Evolutionary conservation across 1,140 invertebrate species (phyloP).

Genomic region (Atta colombica): DNA sequence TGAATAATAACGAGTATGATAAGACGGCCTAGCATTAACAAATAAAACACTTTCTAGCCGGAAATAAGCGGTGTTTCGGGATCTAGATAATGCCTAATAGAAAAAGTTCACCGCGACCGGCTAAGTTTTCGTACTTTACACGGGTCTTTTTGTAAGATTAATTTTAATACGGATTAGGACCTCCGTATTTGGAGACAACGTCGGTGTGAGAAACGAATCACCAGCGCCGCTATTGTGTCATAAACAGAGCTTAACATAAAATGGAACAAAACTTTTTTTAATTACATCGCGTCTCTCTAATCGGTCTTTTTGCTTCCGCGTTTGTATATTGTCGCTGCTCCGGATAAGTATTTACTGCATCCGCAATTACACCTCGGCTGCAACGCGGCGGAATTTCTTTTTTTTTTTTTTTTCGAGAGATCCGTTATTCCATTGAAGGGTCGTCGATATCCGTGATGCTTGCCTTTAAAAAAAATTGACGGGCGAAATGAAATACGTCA

Average conservation of each 20-base stretch:
- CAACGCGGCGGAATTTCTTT: constrained; percentile 56
- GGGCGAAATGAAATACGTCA: constrained; percentile 74
- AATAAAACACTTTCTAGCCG: constrained; percentile 66
- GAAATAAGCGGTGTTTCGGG: constrained; percentile 57
- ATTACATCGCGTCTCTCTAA: constrained; percentile 30
- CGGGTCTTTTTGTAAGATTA: constrained; percentile 31
- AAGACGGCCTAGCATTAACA: constrained; percentile 63
- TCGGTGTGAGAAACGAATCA: not conserved
- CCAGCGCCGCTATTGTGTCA: not conserved
- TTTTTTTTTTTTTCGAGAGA: constrained; percentile 31
- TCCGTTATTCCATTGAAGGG: constrained; percentile 73
- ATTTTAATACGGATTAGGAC: constrained; percentile 40
- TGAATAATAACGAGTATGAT: constrained; percentile 65
- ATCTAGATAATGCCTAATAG: constrained; percentile 62
- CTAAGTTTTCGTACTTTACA: constrained; percentile 50
- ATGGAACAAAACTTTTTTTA: constrained; percentile 34
- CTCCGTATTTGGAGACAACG: not conserved
- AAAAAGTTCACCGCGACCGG: constrained; percentile 50
- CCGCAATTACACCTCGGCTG: constrained; percentile 48
- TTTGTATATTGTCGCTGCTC: not conserved
- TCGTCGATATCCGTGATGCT: constrained; percentile 73
- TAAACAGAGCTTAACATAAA: constrained; percentile 8
- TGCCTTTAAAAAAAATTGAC: constrained; percentile 73
- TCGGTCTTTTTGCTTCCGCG: not conserved
- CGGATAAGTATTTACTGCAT: constrained; percentile 47